A percentile compares a stretch with the other conserved stretches of the same genome.
Evolutionary conservation across 2,888 invertebrate species (phyloP).

Genomic region (Rhodophaea formosa): DNA sequence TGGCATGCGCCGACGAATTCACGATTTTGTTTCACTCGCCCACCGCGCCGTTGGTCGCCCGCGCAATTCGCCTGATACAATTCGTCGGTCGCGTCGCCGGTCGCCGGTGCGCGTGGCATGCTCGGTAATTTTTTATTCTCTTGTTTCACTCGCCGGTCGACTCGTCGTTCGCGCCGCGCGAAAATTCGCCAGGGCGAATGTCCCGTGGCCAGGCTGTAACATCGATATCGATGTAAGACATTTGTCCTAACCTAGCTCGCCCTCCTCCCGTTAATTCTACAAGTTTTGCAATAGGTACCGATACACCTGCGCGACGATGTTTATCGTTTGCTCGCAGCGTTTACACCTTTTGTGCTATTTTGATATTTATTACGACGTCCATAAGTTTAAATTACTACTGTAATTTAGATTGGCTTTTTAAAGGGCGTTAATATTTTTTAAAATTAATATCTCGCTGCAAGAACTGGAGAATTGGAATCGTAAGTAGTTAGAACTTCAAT

Average conservation of each 20-base stretch:
- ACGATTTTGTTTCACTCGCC: too few species aligned
- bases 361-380: constrained; percentile 9
- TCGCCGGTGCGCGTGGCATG: too few species aligned
- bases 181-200: too few species aligned
- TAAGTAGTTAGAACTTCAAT: too few species aligned
- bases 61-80: too few species aligned
- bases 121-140: too few species aligned
- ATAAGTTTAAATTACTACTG: constrained; percentile 9
- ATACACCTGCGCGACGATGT: constrained; percentile 62
- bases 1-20: too few species aligned
- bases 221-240: constrained; percentile 1
- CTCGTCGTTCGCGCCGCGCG: too few species aligned
- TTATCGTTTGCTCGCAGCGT: constrained; percentile 51
- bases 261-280: constrained; percentile 51
- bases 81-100: too few species aligned
- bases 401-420: background rate
- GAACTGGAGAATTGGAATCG: too few species aligned
- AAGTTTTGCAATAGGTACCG: constrained; percentile 65
- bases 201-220: background rate
- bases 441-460: background rate
- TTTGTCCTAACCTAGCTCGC: constrained; percentile 7
- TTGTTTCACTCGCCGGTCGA: too few species aligned
- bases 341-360: constrained; percentile 27
- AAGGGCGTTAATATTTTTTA: background rate
- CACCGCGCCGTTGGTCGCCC: too few species aligned